A percentile compares a stretch with the other conserved stretches of the same genome.
Conservation (phyloP, 2,888 invertebrate genomes). For the Agriopis marginaria region DNA sequence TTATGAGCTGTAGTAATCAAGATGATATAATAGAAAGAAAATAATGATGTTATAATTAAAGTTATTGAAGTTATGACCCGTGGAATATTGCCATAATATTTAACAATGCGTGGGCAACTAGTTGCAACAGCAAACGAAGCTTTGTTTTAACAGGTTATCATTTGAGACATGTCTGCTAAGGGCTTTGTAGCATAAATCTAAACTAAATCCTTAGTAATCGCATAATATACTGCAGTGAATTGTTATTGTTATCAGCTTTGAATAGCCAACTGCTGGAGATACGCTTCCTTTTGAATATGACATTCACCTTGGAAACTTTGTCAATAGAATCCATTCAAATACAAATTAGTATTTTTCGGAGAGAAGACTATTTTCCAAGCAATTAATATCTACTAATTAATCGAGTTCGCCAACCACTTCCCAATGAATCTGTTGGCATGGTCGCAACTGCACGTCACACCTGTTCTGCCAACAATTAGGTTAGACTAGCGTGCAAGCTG, state of each 20-base stretch:
- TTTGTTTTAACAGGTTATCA: constrained; percentile 6
- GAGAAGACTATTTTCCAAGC: constrained; percentile 10
- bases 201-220: not conserved
- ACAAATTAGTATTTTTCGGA: not conserved
- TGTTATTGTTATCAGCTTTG: not conserved
- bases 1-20: constrained; percentile 10
- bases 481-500: constrained; percentile 50
- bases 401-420: constrained; percentile 20
- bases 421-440: constrained; percentile 48
- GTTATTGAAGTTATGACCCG: constrained; percentile 23
- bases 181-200: not conserved
- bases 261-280: not conserved
- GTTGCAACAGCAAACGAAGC: constrained; percentile 14
- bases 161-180: constrained; percentile 2
- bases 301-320: not conserved
- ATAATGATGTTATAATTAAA: constrained; percentile 30
- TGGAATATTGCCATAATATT: constrained; percentile 25
- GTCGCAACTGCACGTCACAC: constrained; percentile 45
- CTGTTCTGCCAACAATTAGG: constrained; percentile 44
- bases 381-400: constrained; percentile 25
- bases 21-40: constrained; percentile 22
- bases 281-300: not conserved
- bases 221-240: not conserved
- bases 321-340: not conserved
- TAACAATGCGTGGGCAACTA: constrained; percentile 17